phyloP scores from a whole-genome alignment of 2,888 invertebrate genomes.

The Anagyrus pseudococci region DNA sequence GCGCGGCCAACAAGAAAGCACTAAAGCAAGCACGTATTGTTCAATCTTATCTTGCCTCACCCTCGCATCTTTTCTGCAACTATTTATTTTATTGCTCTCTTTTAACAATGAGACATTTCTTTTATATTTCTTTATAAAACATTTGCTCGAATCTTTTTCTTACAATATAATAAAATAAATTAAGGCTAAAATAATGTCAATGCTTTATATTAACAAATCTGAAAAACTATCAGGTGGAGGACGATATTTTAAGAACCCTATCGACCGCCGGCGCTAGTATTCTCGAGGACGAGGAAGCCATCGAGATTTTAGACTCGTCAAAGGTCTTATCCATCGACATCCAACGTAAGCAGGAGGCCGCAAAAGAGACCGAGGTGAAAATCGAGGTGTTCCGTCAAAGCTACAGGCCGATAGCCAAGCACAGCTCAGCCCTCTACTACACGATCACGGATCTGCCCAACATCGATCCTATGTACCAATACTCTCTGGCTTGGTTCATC shows the following conservation, averaged over 20 bases:
- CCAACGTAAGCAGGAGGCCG: constrained; percentile 79
- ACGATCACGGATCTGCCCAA: constrained; percentile 83
- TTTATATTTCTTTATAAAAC: neutral
- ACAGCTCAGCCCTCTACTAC: constrained; percentile 82
- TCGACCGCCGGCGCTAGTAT: constrained; percentile 86
- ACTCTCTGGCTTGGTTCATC: constrained; percentile 86
- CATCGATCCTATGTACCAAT: constrained; percentile 90
- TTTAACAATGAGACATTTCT: too few relatives aligned
- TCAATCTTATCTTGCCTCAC: neutral
- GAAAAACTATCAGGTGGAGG: constrained; percentile 84
- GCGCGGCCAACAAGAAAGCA: constrained; percentile 80
- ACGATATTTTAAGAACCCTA: constrained; percentile 84
- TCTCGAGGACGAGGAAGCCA: constrained; percentile 89
- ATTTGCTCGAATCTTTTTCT: neutral
- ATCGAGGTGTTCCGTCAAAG: constrained; percentile 79
- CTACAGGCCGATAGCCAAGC: constrained; percentile 79
- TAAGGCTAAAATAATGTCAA: too few relatives aligned
- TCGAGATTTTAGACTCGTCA: constrained; percentile 85
- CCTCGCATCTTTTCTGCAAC: neutral
- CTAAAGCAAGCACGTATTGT: constrained; percentile 66
- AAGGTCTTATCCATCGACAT: constrained; percentile 84
- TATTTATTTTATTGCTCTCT: neutral
- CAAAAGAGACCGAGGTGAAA: constrained; percentile 77
- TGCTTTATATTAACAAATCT: constrained; percentile 66
- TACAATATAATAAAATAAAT: constrained; percentile 58